Evolutionary conservation across 2,113 vertebrate species (phyloP).

Genomic region (Penelope pileata): DNA sequence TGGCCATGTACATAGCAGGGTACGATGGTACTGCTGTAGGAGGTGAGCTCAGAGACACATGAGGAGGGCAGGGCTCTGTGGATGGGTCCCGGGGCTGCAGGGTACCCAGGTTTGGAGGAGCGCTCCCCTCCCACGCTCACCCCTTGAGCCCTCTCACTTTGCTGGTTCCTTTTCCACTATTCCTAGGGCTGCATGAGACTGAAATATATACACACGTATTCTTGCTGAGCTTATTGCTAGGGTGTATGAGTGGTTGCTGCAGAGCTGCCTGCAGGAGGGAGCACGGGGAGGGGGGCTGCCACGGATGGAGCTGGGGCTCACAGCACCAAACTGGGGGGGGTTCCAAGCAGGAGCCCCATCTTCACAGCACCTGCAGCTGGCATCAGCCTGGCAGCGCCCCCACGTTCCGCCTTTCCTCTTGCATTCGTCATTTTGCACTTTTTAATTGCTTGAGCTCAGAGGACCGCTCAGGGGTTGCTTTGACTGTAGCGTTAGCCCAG

Average conservation of each 20-base stretch:
- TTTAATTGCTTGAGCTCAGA: accelerated
- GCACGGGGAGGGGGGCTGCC: no score
- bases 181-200: constrained; percentile 54
- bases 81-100: neutral
- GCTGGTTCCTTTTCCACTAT: constrained; percentile 39
- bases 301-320: no score
- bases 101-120: accelerated
- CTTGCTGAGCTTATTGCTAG: neutral
- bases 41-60: neutral
- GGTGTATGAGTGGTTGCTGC: no score
- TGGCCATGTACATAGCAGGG: neutral
- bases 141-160: constrained; percentile 1
- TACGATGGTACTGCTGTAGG: constrained; percentile 50
- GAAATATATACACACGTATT: neutral
- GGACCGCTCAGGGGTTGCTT: neutral
- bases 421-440: neutral
- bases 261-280: no score
- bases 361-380: neutral
- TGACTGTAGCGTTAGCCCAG: neutral
- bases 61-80: neutral
- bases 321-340: neutral
- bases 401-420: neutral
- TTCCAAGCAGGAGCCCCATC: neutral
- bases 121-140: neutral
- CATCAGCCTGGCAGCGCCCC: neutral